A percentile compares a stretch with the other conserved stretches of the same genome.
These are phyloP conservation scores for Ceratitis capitata DNA, from an alignment of 1,140 invertebrate species.

Conservation along the genomic window DNA sequence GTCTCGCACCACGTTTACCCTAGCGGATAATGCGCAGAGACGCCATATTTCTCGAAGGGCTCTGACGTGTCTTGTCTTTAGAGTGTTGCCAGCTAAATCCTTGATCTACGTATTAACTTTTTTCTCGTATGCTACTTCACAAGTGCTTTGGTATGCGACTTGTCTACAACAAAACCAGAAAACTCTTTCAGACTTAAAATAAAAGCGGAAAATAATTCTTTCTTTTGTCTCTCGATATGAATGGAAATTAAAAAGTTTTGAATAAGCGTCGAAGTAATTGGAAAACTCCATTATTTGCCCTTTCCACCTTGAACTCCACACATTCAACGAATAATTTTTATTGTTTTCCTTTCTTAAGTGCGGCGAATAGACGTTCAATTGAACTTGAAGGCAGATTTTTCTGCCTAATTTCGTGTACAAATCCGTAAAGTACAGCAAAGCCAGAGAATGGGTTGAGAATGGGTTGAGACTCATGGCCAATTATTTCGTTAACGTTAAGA, in stretches of 20 bases:
- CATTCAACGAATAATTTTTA: background rate
- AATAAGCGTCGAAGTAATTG: conserved; percentile 11
- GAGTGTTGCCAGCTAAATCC: no score
- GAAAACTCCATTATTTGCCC: conserved; percentile 5
- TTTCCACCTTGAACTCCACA: background rate
- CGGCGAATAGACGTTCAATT: conserved; percentile 15
- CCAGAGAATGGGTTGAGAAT: background rate
- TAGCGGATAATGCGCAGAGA: no score
- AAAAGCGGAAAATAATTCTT: background rate
- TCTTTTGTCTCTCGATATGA: background rate
- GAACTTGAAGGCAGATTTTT: background rate
- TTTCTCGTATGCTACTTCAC: no score
- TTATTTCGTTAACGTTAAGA: background rate
- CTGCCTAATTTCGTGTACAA: conserved; percentile 6
- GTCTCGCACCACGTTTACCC: no score
- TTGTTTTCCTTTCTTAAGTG: background rate
- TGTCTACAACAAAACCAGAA: background rate
- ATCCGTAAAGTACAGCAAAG: background rate
- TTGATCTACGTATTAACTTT: no score
- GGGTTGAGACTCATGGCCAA: no score
- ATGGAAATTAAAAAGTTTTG: conserved; percentile 26
- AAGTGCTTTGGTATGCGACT: background rate
- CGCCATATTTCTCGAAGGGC: no score
- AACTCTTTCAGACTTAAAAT: background rate
- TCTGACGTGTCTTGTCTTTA: no score